Conservation (phyloP, 64 coral and sea anemone genomes). For the Stylophora pistillata region DNA sequence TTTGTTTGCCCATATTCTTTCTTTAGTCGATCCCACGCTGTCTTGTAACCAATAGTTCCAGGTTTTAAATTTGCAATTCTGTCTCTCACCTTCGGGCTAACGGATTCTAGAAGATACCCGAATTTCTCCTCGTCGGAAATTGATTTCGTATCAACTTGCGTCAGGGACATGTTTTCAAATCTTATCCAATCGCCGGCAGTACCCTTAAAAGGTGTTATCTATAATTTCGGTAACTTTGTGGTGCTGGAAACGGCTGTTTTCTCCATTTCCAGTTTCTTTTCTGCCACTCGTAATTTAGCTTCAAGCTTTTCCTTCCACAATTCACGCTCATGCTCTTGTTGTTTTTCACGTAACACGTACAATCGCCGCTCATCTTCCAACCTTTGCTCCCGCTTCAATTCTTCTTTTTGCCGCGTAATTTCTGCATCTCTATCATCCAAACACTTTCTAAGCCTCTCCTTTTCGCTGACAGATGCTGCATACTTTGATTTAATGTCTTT, state of each 20-base stretch:
- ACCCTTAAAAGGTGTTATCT: constrained; percentile 54
- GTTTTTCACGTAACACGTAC: not conserved
- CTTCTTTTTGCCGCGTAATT: not conserved
- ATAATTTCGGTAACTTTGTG: constrained; percentile 40
- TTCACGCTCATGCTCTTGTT: not conserved
- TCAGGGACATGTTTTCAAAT: constrained; percentile 73
- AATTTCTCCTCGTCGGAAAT: constrained; percentile 46
- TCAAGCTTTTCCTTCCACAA: constrained; percentile 41
- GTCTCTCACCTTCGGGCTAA: constrained; percentile 1
- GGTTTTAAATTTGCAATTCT: too few species aligned
- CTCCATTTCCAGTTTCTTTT: too few species aligned
- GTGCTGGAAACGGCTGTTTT: too few species aligned
- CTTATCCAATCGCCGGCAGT: constrained; percentile 59
- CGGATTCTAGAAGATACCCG: constrained; percentile 23
- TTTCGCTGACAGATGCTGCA: constrained; percentile 6
- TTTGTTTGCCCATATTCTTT: constrained; percentile 49
- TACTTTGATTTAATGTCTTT: constrained; percentile 67
- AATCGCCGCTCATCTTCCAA: constrained; percentile 7
- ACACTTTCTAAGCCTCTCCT: constrained; percentile 28
- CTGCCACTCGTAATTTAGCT: constrained; percentile 34
- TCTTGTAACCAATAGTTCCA: constrained; percentile 7
- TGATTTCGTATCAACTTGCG: constrained; percentile 12
- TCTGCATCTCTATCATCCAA: not conserved
- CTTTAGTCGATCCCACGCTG: not conserved
- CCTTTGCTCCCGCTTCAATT: constrained; percentile 2